Base-by-base conservation (phyloP, 2,113 vertebrate genomes). In the Peromyscus polionotus region DNA sequence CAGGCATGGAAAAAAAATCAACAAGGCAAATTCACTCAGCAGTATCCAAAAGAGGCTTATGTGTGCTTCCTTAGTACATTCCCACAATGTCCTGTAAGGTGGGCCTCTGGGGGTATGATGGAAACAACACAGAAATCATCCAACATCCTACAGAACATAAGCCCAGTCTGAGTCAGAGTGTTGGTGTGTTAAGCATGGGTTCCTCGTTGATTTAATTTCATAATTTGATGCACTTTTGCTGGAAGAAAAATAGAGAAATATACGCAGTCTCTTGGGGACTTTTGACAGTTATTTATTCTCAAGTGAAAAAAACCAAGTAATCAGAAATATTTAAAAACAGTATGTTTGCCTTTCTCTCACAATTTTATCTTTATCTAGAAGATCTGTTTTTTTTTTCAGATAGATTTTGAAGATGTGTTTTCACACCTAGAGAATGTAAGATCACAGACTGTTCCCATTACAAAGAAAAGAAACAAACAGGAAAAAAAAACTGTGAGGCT, bases 341-440 rank as follows among this genome's bases (percentile, higher is more conserved):
- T 88, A 88, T 84, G 72, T 93, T 48, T 94, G 5, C 5, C 17
- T 95, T 96, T 96, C 57, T 70, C 7, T 81, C 54, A 87, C 42
- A 96, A 54, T 45, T 98, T 98, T 98, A 97, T 97, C 93, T 97
- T 98, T 96, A 97, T 93, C 90, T 3, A 95, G 51, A 97, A 95
- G 51, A 97, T 7, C 83, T 98, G 72, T 91, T 96, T 97, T 51
- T 91, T 96, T 97, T 51, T 94, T 57, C 13, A 97, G 79, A 31
- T 92, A 76, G 98, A 93, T 42, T 96, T 98, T 33, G 67, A 96
- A 98, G 90, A 90, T 94, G 84, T 97, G 94, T 95, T 98, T 98
- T 98, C 97, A 97, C 90, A 98, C 88, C 39, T 92, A 96, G 91
- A 97, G 93, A 95, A 95, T 98, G 88, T 97, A 98, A 94, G 92